Evolutionary conservation across 2,113 vertebrate genomes (phyloP).

Genomic region (Suricata suricatta): DNA sequence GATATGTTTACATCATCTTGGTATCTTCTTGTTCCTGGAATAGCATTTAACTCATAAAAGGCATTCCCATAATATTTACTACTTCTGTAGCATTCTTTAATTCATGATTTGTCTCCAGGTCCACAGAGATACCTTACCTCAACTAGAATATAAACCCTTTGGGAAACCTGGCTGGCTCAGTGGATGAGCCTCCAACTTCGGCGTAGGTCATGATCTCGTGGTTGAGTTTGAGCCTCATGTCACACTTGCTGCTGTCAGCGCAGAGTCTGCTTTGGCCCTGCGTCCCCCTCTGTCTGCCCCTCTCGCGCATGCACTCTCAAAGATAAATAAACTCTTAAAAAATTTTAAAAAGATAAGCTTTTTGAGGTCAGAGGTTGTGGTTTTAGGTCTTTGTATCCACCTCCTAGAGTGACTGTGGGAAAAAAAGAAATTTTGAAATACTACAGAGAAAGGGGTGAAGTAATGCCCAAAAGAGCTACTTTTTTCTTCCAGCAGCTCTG

Average conservation of each 20-base stretch:
- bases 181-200: too few relatives aligned
- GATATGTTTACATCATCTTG: neutral
- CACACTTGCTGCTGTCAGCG: too few relatives aligned
- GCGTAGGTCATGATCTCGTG: too few relatives aligned
- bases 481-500: neutral
- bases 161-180: neutral
- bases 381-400: neutral
- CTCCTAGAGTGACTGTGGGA: neutral
- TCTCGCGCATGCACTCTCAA: too few relatives aligned
- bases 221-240: too few relatives aligned
- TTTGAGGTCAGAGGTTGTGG: neutral
- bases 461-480: neutral
- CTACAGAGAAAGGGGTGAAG: neutral
- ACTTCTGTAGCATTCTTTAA: neutral
- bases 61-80: neutral
- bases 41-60: neutral
- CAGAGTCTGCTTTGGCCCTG: too few relatives aligned
- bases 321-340: too few relatives aligned
- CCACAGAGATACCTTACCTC: neutral
- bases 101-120: neutral
- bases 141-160: neutral
- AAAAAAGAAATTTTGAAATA: slow-evolving; percentile 8
- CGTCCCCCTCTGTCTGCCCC: too few relatives aligned
- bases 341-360: too few relatives aligned
- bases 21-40: neutral